phyloP scores from a whole-genome alignment of 2,113 vertebrate species.

The Phrynosoma platyrhinos region DNA sequence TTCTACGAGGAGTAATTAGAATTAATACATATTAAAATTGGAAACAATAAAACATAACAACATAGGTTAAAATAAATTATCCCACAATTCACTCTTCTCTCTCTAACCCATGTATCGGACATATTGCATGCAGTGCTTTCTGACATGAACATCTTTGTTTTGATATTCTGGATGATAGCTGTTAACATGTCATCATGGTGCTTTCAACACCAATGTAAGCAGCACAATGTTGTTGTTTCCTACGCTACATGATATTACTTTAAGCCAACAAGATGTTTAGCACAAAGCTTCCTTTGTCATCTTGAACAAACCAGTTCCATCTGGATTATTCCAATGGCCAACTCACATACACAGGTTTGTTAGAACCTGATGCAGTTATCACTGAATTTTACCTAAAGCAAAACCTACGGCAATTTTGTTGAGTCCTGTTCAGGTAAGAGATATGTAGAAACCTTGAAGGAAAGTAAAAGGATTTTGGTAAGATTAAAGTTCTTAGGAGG shows the following conservation, averaged over 20 bases:
- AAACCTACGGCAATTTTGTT: neutral
- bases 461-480: neutral
- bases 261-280: constrained; percentile 58
- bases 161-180: constrained; percentile 56
- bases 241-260: constrained; percentile 55
- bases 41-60: no score
- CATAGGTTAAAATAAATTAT: neutral
- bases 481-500: neutral
- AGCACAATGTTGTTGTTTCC: constrained; percentile 59
- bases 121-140: neutral
- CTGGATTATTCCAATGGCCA: constrained; percentile 13
- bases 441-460: neutral
- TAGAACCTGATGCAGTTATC: neutral
- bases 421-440: neutral
- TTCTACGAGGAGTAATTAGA: no score
- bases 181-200: constrained; percentile 60
- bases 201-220: constrained; percentile 59
- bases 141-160: constrained; percentile 58
- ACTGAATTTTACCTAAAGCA: constrained; percentile 1
- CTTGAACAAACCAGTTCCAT: constrained; percentile 47
- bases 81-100: constrained; percentile 57
- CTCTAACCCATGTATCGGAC: constrained; percentile 17
- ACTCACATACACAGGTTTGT: neutral
- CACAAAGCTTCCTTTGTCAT: constrained; percentile 55
- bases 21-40: no score